These are phyloP conservation scores for Erynnis tages DNA, from an alignment of 2,888 invertebrate genomes.

Conservation along the genomic window DNA sequence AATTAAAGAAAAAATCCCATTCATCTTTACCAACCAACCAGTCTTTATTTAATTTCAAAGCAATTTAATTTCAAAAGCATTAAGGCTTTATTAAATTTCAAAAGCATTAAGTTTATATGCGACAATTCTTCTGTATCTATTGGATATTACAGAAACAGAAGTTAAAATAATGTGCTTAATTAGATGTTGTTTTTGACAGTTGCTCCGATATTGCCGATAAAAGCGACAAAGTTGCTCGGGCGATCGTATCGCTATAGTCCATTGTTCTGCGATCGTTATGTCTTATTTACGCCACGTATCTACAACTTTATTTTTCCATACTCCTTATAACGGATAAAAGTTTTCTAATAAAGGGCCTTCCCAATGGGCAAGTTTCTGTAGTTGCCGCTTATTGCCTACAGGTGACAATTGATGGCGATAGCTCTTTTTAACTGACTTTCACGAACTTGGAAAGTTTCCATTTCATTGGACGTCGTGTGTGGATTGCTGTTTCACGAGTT, in stretches of 20 bases:
- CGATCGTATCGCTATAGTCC: constrained; percentile 32
- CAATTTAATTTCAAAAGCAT: too few relatives aligned
- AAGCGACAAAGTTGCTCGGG: constrained; percentile 10
- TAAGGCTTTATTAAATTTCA: too few relatives aligned
- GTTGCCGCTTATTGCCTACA: constrained; percentile 70
- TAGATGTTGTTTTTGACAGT: constrained; percentile 14
- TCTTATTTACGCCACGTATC: constrained; percentile 77
- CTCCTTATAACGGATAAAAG: constrained; percentile 62
- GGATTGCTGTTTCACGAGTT: constrained; percentile 2
- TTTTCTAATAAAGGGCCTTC: constrained; percentile 77
- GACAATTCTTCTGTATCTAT: too few relatives aligned
- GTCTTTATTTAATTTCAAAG: too few relatives aligned
- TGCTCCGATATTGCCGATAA: constrained; percentile 15
- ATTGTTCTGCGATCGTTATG: constrained; percentile 50
- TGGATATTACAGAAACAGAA: background rate
- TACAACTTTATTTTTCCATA: constrained; percentile 71
- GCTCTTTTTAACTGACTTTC: constrained; percentile 71
- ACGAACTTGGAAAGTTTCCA: constrained; percentile 39
- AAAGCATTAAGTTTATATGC: too few relatives aligned
- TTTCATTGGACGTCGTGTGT: constrained; percentile 24
- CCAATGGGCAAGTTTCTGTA: constrained; percentile 65
- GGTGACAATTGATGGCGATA: constrained; percentile 78
- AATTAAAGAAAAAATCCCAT: too few relatives aligned
- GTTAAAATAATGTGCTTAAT: constrained; percentile 25
- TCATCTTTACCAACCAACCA: too few relatives aligned